Conservation (phyloP, 2,113 vertebrate species). For the Ceyx margarethae region DNA sequence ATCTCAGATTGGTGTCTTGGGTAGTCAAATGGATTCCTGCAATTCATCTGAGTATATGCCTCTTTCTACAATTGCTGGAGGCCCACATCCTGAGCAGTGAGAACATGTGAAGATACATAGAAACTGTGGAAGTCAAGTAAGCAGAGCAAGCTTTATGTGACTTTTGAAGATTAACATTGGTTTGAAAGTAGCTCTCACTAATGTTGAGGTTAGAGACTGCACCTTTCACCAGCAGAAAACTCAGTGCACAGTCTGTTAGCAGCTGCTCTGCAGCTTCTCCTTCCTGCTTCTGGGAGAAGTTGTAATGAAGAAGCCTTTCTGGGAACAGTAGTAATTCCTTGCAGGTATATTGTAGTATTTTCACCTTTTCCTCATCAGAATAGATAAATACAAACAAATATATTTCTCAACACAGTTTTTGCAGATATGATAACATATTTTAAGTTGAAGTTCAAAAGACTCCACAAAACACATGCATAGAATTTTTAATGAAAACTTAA, state of each 20-base stretch:
- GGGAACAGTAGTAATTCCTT: not conserved
- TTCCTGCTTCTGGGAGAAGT: not conserved
- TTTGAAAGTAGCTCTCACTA: not conserved
- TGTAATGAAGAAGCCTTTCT: not conserved
- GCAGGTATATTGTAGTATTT: not conserved
- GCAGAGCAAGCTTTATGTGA: not conserved
- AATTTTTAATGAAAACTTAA: not conserved
- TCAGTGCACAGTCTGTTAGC: not conserved
- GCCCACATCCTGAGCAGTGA: not conserved
- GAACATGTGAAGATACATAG: not conserved
- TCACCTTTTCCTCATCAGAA: not conserved
- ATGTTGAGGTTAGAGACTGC: not conserved
- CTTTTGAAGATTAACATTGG: not conserved
- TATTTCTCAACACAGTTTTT: not conserved
- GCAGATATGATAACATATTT: not conserved
- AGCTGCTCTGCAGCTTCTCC: not conserved
- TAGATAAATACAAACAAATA: not conserved
- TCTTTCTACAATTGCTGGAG: not conserved
- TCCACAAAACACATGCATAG: not conserved
- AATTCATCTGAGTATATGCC: conserved; percentile 42
- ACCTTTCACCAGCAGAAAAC: not conserved
- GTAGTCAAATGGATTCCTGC: conserved; percentile 61
- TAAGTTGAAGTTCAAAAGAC: not conserved
- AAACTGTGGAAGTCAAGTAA: conserved; percentile 6
- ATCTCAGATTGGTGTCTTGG: conserved; percentile 48